Base-by-base conservation (phyloP, 2,888 invertebrate genomes). In the Noctuana brunneofusca region DNA sequence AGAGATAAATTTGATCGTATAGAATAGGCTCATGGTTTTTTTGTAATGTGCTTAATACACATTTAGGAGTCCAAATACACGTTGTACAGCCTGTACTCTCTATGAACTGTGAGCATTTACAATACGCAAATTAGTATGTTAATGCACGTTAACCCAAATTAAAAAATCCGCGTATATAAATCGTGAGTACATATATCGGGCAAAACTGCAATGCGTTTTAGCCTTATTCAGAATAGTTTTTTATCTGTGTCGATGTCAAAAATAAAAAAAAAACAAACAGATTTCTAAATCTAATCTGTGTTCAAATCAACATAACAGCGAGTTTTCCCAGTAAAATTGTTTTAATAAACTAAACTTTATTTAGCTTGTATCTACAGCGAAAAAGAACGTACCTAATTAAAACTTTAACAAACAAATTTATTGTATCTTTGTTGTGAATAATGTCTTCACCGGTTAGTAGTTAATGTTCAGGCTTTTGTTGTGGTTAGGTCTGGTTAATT, bases 361-460 rank as follows among this genome's bases (percentile, higher is more conserved):
- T 14, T 12, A 6, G 14, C 14, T 38, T 18, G 41, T 18, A 24
- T 24, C 24, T 41, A 9, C 41, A 9, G 9, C 8, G 41, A 18
- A 41, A 18, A 41, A 18, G 14, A 41, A 9, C 41, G 18, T 41
- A 6, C 14, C 8, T 6, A 38, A 41, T 9, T 18, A 41, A 43
- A 16, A 35, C 12, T 50, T 27, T 2, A n/a, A 41, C 1, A 27
- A 18, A 24, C 14, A 53, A 60, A 46, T 54, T 11, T 4, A 27
- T 50, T 57, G 18, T 8, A 8, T 20, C 53, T 62, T 48, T 46
- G 58, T 24, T 24, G 52, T 20, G 16, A 76, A 70, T 1, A 72
- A 89, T 89, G 89, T 85, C 87, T 69, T 83, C 87, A 64, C 81
- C 86, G 75, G 89, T 88, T n/a, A 56, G 63, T 63, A 71, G 78